These are phyloP conservation scores for Drosophila malerkotliana DNA, from an alignment of 1,140 invertebrate genomes.

Conservation along the genomic window DNA sequence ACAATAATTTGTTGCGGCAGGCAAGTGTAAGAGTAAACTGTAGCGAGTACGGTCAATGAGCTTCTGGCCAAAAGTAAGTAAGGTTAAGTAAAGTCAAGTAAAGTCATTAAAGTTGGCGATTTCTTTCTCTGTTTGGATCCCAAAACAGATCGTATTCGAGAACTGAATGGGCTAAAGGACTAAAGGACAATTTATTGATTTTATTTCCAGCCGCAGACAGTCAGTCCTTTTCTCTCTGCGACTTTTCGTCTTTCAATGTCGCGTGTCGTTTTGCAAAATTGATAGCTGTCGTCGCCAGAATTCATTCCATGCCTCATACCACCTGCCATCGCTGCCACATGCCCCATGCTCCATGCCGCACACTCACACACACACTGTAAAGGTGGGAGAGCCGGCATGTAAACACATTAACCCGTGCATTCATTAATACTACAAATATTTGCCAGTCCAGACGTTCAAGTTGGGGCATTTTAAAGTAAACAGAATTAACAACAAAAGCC, in stretches of 20 bases:
- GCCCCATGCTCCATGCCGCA: constrained; percentile 12
- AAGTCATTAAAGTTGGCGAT: constrained; percentile 10
- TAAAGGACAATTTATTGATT: constrained; percentile 49
- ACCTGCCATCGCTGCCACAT: not conserved
- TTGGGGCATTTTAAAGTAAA: constrained; percentile 71
- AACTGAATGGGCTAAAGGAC: too few relatives aligned
- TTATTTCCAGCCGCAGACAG: constrained; percentile 41
- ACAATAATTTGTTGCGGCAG: constrained; percentile 81
- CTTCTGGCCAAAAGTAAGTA: constrained; percentile 16
- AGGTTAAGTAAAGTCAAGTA: not conserved
- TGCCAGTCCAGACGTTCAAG: constrained; percentile 49
- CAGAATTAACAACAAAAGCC: constrained; percentile 81
- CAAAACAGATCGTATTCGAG: too few relatives aligned
- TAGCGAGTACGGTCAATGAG: constrained; percentile 72
- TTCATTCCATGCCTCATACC: constrained; percentile 1
- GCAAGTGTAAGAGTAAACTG: constrained; percentile 50
- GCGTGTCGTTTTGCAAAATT: constrained; percentile 47
- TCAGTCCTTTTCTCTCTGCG: not conserved
- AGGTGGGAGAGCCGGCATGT: constrained; percentile 40
- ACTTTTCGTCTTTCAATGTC: constrained; percentile 53
- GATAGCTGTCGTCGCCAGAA: constrained; percentile 45
- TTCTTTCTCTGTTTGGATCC: not conserved
- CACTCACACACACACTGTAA: not conserved
- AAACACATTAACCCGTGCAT: constrained; percentile 80
- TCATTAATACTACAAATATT: constrained; percentile 80